Evolutionary conservation across 2,797 vertebrate species (phyloP).

Genomic region (Sebastolobus altivelis): DNA sequence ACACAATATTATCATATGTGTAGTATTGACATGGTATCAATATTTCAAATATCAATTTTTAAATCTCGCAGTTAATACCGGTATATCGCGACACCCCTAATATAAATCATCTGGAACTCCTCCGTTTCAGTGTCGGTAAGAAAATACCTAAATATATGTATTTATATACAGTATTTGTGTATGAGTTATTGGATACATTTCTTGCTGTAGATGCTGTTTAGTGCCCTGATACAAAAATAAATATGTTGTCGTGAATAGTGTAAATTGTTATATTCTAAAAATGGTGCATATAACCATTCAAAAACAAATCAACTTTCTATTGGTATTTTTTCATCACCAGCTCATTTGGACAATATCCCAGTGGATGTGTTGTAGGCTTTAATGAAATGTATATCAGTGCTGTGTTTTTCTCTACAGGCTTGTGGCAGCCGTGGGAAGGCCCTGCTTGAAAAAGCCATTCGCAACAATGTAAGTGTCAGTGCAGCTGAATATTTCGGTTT

Average conservation of each 20-base stretch:
- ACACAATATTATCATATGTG: no score
- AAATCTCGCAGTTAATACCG: no score
- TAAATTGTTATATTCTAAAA: not conserved
- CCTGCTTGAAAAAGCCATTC: constrained; percentile 91
- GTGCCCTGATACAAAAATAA: not conserved
- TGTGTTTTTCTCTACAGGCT: constrained; percentile 69
- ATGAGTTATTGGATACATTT: not conserved
- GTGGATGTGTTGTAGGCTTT: not conserved
- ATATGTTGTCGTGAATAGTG: not conserved
- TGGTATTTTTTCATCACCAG: not conserved
- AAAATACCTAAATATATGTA: not conserved
- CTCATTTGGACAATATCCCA: not conserved
- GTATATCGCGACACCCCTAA: no score
- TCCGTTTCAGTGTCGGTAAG: not conserved
- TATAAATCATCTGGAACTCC: no score
- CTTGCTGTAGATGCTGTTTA: not conserved
- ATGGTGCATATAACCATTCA: not conserved
- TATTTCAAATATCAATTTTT: no score
- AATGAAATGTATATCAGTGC: not conserved
- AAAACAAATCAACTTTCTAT: not conserved
- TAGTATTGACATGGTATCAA: no score
- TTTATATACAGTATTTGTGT: not conserved
- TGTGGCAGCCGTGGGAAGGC: constrained; percentile 90
- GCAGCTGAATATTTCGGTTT: not conserved
- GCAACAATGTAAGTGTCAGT: constrained; percentile 87